Conservation (phyloP, 2,888 invertebrate genomes). For the Suillia variegata region DNA sequence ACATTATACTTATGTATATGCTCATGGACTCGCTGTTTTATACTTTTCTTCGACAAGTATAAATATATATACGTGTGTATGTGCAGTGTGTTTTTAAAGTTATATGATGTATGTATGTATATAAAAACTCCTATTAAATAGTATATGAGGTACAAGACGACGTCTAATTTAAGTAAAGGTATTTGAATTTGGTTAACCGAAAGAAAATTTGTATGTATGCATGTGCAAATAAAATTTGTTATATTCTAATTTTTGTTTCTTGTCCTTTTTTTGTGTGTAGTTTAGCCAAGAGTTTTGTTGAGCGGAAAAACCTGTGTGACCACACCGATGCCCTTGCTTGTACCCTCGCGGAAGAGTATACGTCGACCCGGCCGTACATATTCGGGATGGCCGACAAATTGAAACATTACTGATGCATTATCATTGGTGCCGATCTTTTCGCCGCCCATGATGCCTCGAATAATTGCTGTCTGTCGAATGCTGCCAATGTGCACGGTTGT, state of each 20-base stretch:
- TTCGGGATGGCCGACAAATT: slow-evolving; percentile 89
- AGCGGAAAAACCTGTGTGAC: slow-evolving; percentile 78
- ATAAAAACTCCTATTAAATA: not conserved
- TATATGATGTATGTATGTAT: too few relatives aligned
- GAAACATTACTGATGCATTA: slow-evolving; percentile 83
- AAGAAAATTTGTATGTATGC: slow-evolving; percentile 1
- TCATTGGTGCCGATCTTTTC: slow-evolving; percentile 75
- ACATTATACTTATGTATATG: too few relatives aligned
- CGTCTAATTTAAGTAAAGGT: slow-evolving; percentile 23
- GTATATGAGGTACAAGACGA: slow-evolving; percentile 35
- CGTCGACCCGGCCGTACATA: slow-evolving; percentile 79
- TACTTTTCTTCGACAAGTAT: too few relatives aligned
- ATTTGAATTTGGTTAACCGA: slow-evolving; percentile 27
- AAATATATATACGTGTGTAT: too few relatives aligned
- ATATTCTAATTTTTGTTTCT: not conserved
- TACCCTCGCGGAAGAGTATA: slow-evolving; percentile 81
- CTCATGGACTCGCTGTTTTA: too few relatives aligned
- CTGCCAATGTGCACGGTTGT: slow-evolving; percentile 96
- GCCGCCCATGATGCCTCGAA: slow-evolving; percentile 73
- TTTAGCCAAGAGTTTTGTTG: slow-evolving; percentile 45
- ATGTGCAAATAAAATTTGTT: slow-evolving; percentile 21
- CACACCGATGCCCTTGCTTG: slow-evolving; percentile 84
- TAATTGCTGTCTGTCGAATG: slow-evolving; percentile 92
- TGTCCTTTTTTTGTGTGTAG: slow-evolving; percentile 19
- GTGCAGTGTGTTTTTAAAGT: too few relatives aligned